These are phyloP conservation scores for Pseudolycoriella hygida DNA, from an alignment of 2,888 invertebrate species.

Conservation along the genomic window DNA sequence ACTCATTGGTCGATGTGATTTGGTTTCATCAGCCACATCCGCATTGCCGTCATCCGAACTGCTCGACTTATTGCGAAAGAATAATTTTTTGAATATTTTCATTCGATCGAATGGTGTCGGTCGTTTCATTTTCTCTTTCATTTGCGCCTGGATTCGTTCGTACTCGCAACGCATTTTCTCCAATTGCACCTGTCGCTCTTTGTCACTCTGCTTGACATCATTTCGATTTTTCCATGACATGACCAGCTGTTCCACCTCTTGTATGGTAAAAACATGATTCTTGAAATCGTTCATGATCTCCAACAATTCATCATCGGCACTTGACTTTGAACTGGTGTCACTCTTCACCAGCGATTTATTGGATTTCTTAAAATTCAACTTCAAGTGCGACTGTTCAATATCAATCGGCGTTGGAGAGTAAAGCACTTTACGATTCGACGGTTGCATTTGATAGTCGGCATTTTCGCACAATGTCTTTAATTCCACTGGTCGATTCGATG, in stretches of 20 bases:
- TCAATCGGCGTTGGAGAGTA: slow-evolving; percentile 1
- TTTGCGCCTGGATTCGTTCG: slow-evolving; percentile 60
- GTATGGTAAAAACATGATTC: slow-evolving; percentile 70
- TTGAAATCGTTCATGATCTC: slow-evolving; percentile 82
- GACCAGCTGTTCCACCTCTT: slow-evolving; percentile 69
- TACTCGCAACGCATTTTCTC: slow-evolving; percentile 65
- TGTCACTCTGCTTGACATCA: slow-evolving; percentile 70
- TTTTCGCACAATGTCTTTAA: slow-evolving; percentile 12
- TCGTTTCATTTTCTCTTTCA: slow-evolving; percentile 56
- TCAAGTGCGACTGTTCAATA: slow-evolving; percentile 9
- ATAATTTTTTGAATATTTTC: slow-evolving; percentile 54
- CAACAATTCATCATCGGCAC: slow-evolving; percentile 52
- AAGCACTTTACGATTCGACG: slow-evolving; percentile 8
- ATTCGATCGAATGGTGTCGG: slow-evolving; percentile 67
- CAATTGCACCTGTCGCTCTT: slow-evolving; percentile 69
- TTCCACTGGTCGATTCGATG: slow-evolving; percentile 26
- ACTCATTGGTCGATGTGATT: slow-evolving; percentile 43
- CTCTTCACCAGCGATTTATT: slow-evolving; percentile 15
- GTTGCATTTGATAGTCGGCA: slow-evolving; percentile 9
- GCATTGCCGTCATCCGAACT: slow-evolving; percentile 21
- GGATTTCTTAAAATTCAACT: slow-evolving; percentile 10
- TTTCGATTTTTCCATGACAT: slow-evolving; percentile 76
- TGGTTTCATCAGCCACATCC: slow-evolving; percentile 20
- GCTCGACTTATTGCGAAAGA: slow-evolving; percentile 43
- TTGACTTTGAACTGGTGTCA: slow-evolving; percentile 20